These are phyloP conservation scores for Battus philenor DNA, from an alignment of 1,140 invertebrate species.

Conservation along the genomic window DNA sequence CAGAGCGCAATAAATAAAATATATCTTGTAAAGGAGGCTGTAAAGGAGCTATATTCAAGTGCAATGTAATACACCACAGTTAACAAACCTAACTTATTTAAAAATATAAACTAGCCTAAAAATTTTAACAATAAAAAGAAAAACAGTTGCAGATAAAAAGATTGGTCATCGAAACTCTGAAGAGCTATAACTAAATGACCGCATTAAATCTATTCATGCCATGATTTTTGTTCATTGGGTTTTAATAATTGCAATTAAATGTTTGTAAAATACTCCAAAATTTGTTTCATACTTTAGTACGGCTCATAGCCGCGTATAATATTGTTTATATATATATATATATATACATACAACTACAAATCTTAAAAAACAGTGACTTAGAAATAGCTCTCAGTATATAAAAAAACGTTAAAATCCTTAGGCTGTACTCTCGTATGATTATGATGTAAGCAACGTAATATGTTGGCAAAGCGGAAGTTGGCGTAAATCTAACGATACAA, in stretches of 20 bases:
- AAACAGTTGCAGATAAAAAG: constrained; percentile 66
- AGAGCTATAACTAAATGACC: constrained; percentile 74
- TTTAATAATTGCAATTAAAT: constrained; percentile 66
- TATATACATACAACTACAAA: too few relatives aligned
- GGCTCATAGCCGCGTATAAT: constrained; percentile 59
- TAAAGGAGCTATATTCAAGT: constrained; percentile 64
- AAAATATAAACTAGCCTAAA: constrained; percentile 75
- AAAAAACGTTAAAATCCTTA: constrained; percentile 74
- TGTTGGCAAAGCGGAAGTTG: constrained; percentile 72
- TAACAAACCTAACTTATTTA: constrained; percentile 74
- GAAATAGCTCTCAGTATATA: constrained; percentile 75
- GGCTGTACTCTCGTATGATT: constrained; percentile 73
- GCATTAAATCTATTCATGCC: constrained; percentile 59
- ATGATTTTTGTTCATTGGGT: constrained; percentile 63
- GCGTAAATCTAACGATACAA: constrained; percentile 72
- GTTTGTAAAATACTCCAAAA: constrained; percentile 73
- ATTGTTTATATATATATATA: constrained; percentile 55
- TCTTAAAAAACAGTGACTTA: constrained; percentile 71
- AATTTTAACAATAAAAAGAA: constrained; percentile 73
- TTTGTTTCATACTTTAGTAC: constrained; percentile 45
- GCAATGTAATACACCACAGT: constrained; percentile 72
- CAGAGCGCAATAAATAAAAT: constrained; percentile 62
- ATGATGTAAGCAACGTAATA: constrained; percentile 75
- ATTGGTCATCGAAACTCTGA: constrained; percentile 72
- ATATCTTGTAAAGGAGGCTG: constrained; percentile 46